Conservation (phyloP, 92 coral and sea anemone genomes). For the Porites rus region DNA sequence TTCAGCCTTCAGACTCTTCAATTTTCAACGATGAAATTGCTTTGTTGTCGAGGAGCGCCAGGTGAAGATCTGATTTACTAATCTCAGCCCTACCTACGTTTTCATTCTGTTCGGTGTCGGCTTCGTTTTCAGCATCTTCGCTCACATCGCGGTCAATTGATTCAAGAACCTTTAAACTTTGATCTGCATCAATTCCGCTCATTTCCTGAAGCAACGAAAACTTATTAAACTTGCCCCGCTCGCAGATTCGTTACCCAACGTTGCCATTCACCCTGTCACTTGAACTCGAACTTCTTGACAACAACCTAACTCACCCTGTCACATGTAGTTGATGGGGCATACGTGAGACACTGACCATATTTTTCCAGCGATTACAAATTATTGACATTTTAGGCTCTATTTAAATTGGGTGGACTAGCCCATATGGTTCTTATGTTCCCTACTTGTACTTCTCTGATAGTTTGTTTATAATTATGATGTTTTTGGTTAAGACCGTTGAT, state of each 20-base stretch:
- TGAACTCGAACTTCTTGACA: too few species aligned
- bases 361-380: too few species aligned
- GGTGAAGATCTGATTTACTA: neutral
- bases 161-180: neutral
- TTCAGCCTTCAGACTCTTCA: slow-evolving; percentile 17
- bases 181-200: neutral
- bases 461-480: too few species aligned
- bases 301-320: too few species aligned
- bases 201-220: neutral
- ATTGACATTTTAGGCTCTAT: too few species aligned
- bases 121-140: slow-evolving; percentile 2
- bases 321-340: too few species aligned
- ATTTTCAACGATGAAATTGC: slow-evolving; percentile 12
- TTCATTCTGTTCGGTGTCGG: slow-evolving; percentile 14
- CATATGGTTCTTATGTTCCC: too few species aligned
- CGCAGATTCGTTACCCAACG: slow-evolving; percentile 19
- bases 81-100: slow-evolving; percentile 3
- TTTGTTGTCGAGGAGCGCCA: slow-evolving; percentile 11
- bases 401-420: too few species aligned
- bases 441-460: too few species aligned
- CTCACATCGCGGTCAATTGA: slow-evolving; percentile 16
- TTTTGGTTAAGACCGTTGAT: too few species aligned
- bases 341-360: too few species aligned
- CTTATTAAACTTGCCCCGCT: neutral
- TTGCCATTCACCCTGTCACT: neutral